A percentile compares a stretch with the other conserved stretches of the same genome.
Evolutionary conservation across 2,888 invertebrate species (phyloP).

Genomic region (Andricus curvator): DNA sequence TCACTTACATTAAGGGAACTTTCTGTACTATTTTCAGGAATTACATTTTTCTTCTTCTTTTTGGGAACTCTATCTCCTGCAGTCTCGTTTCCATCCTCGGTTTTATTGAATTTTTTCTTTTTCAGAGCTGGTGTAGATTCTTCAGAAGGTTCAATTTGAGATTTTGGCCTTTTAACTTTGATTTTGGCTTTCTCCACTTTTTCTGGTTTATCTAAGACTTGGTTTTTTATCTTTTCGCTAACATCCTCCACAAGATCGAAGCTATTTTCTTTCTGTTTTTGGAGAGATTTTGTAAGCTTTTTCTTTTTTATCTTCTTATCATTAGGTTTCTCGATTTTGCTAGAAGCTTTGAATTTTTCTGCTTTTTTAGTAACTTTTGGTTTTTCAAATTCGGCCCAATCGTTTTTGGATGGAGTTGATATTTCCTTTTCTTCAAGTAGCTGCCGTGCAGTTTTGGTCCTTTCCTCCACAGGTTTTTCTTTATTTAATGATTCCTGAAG

Average conservation of each 20-base stretch:
- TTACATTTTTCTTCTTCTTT: constrained; percentile 59
- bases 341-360: constrained; percentile 59
- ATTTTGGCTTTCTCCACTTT: background rate
- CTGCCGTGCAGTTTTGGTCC: constrained; percentile 67
- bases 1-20: background rate
- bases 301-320: constrained; percentile 42
- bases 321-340: background rate
- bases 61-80: constrained; percentile 56
- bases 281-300: constrained; percentile 29
- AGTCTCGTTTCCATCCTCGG: background rate
- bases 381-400: constrained; percentile 74
- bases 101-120: constrained; percentile 19
- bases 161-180: background rate
- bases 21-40: constrained; percentile 42
- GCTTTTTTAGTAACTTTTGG: constrained; percentile 48
- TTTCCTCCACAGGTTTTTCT: constrained; percentile 50
- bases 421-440: constrained; percentile 77
- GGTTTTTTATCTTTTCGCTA: constrained; percentile 18
- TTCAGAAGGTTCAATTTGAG: background rate
- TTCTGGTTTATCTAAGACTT: background rate
- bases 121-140: background rate
- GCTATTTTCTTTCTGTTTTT: constrained; percentile 19
- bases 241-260: constrained; percentile 4
- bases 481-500: constrained; percentile 72
- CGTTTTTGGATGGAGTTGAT: constrained; percentile 68